Base-by-base conservation (phyloP, 2,113 vertebrate species). In the Daboia siamensis region DNA sequence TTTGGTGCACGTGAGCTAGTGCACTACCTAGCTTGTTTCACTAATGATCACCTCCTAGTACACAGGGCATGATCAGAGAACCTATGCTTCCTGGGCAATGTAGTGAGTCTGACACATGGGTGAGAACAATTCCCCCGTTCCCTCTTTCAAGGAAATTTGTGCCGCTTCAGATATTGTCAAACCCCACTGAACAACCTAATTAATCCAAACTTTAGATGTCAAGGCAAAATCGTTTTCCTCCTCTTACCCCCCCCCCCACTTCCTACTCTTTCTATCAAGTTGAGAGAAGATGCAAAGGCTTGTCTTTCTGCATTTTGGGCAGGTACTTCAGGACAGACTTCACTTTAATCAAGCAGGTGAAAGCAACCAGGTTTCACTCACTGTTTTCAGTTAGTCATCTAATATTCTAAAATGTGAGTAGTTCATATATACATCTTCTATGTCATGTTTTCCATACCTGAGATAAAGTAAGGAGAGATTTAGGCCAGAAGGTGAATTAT, bases 151-250 rank as follows among this genome's bases (percentile, higher is more conserved):
- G 11, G 46, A 85, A 26, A 91, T 54, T 90, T 9, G 17, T 23
- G 74, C 21, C 33, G 93, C 93, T 91, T 94, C 91, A 92, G 52
- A 89, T 88, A 55, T 87, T 95, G 91, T 55, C 59, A 94, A 86
- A 59, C 33, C 23, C 52, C 56, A 64, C 89, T 93, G 86, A 95
- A 93, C 91, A 92, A 88, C 52, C 86, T 90, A 29, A 89, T 90
- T 87, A 91, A 54, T 87, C n/a, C 13, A 59, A 90, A 46, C 33
- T 55, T 93, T 87, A 90, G 74, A 74, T 92, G 80, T 61, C 74
- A 87, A 86, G 88, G n/a, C 48, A 92, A 54, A 51, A 88, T 29
- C 55, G 33, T 80, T 88, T 7, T 11, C 23, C 86, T 21, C 6
- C 8, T 13, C n/a, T 52, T 44, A 0, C 90, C 4, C 5, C 74